Percentiles rank a stretch among this genome's conserved stretches.
These are phyloP conservation scores for Cinclus cinclus DNA, from an alignment of 2,113 vertebrate genomes.

Conservation along the genomic window DNA sequence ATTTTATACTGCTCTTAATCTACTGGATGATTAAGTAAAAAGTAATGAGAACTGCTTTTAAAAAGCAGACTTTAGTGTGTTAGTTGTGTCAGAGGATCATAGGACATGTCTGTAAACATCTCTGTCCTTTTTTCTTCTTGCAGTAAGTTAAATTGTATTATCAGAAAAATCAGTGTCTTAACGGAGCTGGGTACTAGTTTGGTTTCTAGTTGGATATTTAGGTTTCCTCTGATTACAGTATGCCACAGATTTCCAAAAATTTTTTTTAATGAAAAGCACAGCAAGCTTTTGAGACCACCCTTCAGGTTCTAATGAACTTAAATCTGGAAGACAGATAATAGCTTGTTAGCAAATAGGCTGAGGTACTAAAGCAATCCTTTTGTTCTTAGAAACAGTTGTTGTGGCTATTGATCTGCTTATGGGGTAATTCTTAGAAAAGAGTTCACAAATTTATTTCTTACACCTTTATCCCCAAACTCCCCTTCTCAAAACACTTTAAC, in stretches of 20 bases:
- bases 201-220: neutral
- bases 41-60: neutral
- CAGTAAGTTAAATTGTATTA: neutral
- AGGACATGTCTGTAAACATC: neutral
- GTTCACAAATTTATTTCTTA: neutral
- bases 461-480: neutral
- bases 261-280: neutral
- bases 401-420: neutral
- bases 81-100: neutral
- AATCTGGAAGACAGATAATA: neutral
- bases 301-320: neutral
- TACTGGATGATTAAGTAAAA: neutral
- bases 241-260: neutral
- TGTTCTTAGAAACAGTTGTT: neutral
- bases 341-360: neutral
- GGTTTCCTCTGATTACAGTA: neutral
- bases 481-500: neutral
- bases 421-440: neutral
- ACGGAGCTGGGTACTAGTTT: neutral
- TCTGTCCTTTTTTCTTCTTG: neutral
- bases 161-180: neutral
- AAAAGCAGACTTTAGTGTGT: neutral
- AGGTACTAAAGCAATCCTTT: neutral
- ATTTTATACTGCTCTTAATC: neutral
- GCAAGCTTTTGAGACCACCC: neutral